A percentile compares a stretch with the other conserved stretches of the same genome.
These are phyloP conservation scores for Numenius arquata DNA, from an alignment of 2,113 vertebrate species.

Conservation along the genomic window DNA sequence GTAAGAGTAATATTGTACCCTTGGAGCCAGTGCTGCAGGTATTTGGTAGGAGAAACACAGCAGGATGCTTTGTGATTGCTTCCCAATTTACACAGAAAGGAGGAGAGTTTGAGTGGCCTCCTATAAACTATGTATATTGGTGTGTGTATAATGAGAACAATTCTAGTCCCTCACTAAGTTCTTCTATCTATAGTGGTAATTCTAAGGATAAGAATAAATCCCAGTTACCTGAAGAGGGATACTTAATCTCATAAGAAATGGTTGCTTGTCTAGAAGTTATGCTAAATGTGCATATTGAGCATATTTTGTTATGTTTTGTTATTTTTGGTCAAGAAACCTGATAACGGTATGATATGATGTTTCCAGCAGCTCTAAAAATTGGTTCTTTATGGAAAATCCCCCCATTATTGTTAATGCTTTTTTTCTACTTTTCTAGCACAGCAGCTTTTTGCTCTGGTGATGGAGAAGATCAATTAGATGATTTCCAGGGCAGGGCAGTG, in stretches of 20 bases:
- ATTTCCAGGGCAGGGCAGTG: not conserved
- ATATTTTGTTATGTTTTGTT: not conserved
- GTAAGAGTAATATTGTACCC: accelerated
- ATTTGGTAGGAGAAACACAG: not conserved
- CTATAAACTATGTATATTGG: not conserved
- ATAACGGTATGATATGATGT: accelerated
- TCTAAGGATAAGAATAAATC: not conserved
- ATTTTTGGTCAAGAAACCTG: not conserved
- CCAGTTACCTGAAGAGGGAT: not conserved
- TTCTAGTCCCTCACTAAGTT: not conserved
- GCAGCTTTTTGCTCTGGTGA: not conserved
- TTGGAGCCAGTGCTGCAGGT: not conserved
- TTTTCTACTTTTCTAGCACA: not conserved
- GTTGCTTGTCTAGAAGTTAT: not conserved
- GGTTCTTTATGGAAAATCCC: not conserved
- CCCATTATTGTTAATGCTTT: not conserved
- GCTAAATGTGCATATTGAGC: not conserved
- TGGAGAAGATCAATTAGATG: not conserved
- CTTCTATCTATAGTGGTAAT: not conserved
- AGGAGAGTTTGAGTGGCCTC: not conserved
- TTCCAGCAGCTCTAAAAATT: not conserved
- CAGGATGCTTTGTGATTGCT: not conserved
- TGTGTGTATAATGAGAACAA: not conserved
- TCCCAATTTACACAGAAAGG: not conserved
- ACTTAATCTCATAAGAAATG: not conserved